Base-by-base conservation (phyloP, 2,797 vertebrate species). In the Diplodus sargus region DNA sequence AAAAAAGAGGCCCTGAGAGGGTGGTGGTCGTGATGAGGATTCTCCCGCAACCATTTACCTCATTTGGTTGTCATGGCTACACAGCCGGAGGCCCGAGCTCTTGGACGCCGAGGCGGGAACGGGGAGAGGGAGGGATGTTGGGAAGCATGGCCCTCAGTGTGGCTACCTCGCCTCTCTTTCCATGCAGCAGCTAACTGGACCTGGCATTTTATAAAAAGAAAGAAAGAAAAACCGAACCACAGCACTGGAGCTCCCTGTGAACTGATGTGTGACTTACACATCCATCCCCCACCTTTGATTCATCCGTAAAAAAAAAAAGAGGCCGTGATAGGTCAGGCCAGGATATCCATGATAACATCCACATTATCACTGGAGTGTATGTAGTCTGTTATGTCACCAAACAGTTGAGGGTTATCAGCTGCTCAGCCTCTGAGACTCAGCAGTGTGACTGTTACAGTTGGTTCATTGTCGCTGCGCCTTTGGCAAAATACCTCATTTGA, bases 41-140 rank as follows among this genome's bases (percentile, higher is more conserved):
- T 93, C 90, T 94, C 93, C 91, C 89, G 93, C 91, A 94, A 93
- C 90, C 93, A 94, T 94, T 94, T 91, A 95, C 94, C 91, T 95
- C 93, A 93, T 94, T 92, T 87, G 87, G 95, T 96, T 94, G 93
- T 86, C 95, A 96, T 95, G 94, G 93, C 80, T 90, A 96, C 95
- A 94, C 92, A 93, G 93, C 95, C 89, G 74, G 93, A 93, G 93
- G 94, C 92, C 90, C 22, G 87, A 83, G 87, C 92, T 91, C 88
- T 94, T 87, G 91, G 94, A 94, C 78, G 88, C 71, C 67, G 89
- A 93, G 89, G 92, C 91, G 80, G 92, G 87, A 93, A 82, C 70
- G 66, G 61, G 69, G 84, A 86, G 82, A 86, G 86, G 52, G 87
- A 92, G 90, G 84, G 90, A 87, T 86, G 85, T 75, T 88, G 87